These are phyloP conservation scores for Andrena flavipes DNA, from an alignment of 2,888 invertebrate genomes.

Conservation along the genomic window DNA sequence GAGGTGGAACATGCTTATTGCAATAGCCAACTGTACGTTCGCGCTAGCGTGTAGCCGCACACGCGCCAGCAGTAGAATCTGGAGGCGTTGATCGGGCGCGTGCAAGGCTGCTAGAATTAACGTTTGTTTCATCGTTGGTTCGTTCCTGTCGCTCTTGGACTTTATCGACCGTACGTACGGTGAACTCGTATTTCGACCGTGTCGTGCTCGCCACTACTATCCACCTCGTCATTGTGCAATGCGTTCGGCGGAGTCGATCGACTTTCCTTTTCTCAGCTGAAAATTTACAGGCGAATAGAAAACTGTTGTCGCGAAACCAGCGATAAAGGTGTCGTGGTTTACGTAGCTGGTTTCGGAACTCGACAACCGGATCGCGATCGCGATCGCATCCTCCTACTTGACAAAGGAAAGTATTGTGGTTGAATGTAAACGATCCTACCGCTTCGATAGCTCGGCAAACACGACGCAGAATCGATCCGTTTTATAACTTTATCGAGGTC, in stretches of 20 bases:
- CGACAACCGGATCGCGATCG: neutral
- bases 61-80: constrained; percentile 24
- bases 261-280: neutral
- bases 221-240: neutral
- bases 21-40: neutral
- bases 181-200: constrained; percentile 17
- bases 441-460: constrained; percentile 1
- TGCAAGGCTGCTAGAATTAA: neutral
- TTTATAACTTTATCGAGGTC: constrained; percentile 2
- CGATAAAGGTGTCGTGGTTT: constrained; percentile 16
- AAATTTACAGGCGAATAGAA: constrained; percentile 13
- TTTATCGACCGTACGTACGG: constrained; percentile 16
- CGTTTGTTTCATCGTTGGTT: neutral
- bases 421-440: neutral
- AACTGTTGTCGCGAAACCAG: constrained; percentile 1
- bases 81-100: neutral
- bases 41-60: neutral
- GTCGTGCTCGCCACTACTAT: neutral
- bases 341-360: neutral
- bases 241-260: neutral
- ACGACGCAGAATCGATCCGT: neutral
- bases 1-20: neutral
- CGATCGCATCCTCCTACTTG: neutral
- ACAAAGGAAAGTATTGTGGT: constrained; percentile 6
- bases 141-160: neutral